A percentile compares a stretch with the other conserved stretches of the same genome.
Evolutionary conservation across 2,888 invertebrate genomes (phyloP).

Genomic region (Tachina grossa): DNA sequence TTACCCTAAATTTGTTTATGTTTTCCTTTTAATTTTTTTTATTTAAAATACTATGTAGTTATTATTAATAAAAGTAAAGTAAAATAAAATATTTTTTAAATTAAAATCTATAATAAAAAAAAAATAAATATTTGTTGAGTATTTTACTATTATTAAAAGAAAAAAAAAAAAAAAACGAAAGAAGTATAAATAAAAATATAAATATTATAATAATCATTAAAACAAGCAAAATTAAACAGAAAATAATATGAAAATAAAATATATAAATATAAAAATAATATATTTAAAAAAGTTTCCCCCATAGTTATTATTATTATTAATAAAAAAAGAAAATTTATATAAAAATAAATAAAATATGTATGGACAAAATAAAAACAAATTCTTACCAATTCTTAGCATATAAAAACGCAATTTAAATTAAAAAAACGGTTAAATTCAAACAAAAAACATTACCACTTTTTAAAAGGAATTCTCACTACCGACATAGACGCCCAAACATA

Average conservation of each 20-base stretch:
- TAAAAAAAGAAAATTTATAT: conserved; percentile 54
- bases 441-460: conserved; percentile 63
- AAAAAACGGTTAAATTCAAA: conserved; percentile 29
- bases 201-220: conserved; percentile 74
- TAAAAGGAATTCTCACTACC: conserved; percentile 26
- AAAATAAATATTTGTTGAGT: conserved; percentile 81
- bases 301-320: conserved; percentile 75
- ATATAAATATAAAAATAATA: conserved; percentile 53
- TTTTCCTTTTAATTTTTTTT: conserved; percentile 53
- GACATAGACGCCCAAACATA: conserved; percentile 6
- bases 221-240: conserved; percentile 31
- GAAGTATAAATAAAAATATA: conserved; percentile 67
- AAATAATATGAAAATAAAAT: conserved; percentile 40
- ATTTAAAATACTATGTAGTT: conserved; percentile 61
- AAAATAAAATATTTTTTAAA: conserved; percentile 68
- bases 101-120: conserved; percentile 68
- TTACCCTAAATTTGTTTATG: conserved; percentile 39
- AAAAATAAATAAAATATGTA: conserved; percentile 53
- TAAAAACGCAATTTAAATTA: conserved; percentile 72
- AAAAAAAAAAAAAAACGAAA: conserved; percentile 69
- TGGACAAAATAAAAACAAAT: conserved; percentile 48
- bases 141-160: conserved; percentile 79
- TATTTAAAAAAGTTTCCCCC: conserved; percentile 71
- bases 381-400: conserved; percentile 65
- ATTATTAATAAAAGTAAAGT: conserved; percentile 62